Percentiles rank a stretch among this genome's conserved stretches.
phyloP scores from a whole-genome alignment of 2,113 vertebrate genomes.

The Vombatus ursinus region DNA sequence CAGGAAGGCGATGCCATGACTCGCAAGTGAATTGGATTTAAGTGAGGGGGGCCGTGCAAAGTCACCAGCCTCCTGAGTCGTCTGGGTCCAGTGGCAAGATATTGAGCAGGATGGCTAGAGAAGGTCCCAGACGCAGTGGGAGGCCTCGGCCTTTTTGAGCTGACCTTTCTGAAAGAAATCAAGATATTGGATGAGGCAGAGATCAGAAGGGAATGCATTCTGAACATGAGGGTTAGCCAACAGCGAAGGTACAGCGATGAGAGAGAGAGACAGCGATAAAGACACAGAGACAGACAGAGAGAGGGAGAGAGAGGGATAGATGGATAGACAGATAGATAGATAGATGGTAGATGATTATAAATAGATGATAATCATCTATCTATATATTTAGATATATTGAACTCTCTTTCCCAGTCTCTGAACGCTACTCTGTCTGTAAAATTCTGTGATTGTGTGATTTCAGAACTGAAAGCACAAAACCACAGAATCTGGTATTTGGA shows the following conservation, averaged over 20 bases:
- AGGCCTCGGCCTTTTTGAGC: no score
- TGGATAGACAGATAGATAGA: neutral
- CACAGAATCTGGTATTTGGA: neutral
- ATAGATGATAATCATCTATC: neutral
- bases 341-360: neutral
- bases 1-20: no score
- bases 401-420: neutral
- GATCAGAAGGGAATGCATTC: neutral
- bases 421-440: neutral
- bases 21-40: no score
- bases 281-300: rapidly evolving
- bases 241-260: neutral
- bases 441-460: neutral
- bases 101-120: no score
- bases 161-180: neutral
- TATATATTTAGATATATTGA: no score
- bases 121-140: no score
- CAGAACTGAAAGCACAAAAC: neutral
- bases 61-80: no score
- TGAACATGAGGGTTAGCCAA: neutral
- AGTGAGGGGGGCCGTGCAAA: no score
- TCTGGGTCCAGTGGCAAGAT: no score
- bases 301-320: neutral
- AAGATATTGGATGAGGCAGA: neutral
- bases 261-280: neutral